Percentiles rank a stretch among this genome's conserved stretches.
phyloP scores from a whole-genome alignment of 2,797 vertebrate species.

The Cetoscarus ocellatus region DNA sequence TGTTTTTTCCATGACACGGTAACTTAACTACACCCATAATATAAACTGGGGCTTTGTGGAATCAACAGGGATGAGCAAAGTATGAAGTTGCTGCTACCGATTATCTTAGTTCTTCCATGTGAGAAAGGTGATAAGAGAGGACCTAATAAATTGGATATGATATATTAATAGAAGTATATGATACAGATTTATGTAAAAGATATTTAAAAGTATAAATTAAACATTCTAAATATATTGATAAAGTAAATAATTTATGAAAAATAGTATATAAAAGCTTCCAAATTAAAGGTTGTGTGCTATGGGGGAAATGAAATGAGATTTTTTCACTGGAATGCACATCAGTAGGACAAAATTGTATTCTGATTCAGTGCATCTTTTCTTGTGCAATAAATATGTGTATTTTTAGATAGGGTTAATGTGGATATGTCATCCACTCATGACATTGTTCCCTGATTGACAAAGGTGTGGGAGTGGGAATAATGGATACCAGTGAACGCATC shows the following conservation, averaged over 20 bases:
- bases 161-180: conserved; percentile 64
- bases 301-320: conserved; percentile 88
- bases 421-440: conserved; percentile 67
- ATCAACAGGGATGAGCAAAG: conserved; percentile 99
- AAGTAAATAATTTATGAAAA: conserved; percentile 65
- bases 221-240: conserved; percentile 67
- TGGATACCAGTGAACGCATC: conserved; percentile 57
- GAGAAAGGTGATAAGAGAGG: conserved; percentile 74
- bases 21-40: conserved; percentile 84
- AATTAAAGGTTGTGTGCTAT: conserved; percentile 79
- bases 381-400: conserved; percentile 96
- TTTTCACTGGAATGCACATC: conserved; percentile 98
- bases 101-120: conserved; percentile 91
- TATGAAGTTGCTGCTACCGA: conserved; percentile 99
- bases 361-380: conserved; percentile 93
- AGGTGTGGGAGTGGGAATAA: conserved; percentile 55
- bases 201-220: conserved; percentile 70
- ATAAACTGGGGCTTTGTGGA: conserved; percentile 90
- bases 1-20: conserved; percentile 75
- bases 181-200: conserved; percentile 68
- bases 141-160: conserved; percentile 70
- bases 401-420: conserved; percentile 79
- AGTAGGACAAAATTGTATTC: conserved; percentile 90
- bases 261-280: conserved; percentile 74
- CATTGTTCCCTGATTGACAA: conserved; percentile 45